Evolutionary conservation across 1,140 invertebrate genomes (phyloP), one percentile per base, ranked within the genome.

Genomic region (Drosophila pallidifrons): DNA sequence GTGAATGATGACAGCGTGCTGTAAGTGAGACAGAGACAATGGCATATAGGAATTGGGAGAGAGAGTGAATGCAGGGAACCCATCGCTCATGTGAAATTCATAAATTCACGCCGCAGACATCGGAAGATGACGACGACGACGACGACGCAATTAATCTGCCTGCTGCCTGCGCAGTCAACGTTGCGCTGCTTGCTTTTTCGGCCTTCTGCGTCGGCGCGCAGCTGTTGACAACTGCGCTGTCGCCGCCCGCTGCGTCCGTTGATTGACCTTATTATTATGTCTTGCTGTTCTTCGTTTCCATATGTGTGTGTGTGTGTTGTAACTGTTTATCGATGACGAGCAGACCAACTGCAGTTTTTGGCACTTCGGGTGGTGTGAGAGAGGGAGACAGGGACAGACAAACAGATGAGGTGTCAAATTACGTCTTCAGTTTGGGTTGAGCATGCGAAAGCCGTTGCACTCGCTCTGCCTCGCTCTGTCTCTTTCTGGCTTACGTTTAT

Each of bases 231-330:
- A 81, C 70, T 58, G 66, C 61, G 74, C 68, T 68, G 76, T 63
- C 75, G 72, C 77, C 81, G 81, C 83, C 85, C 77, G 83, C 85
- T 88, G 83, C 60, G 82, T 60, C 59, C 77, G 80, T 88, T 88
- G 83, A 88, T 87, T 87, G 83, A 87, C 83, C 83, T 88, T 83
- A 88, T 87, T 87, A 87, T 88, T 83, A 38, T 47, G 68, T 65
- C 63, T 41, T 35, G 60, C 47, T 38, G 35, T 16, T 51, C 51
- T 52, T 25, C 47, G 25, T 16, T 11, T 20, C 16, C 3, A 25
- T 25, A 25, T 8, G 25, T 13, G 8, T 43, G 70, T 38, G 55
- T 55, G 80, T 85, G 75, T 75, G 71, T 78, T 52, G 82, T 87
- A 87, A 82, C 82, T 77, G 82, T 82, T 25, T 77, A 82, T 69